These are phyloP conservation scores for Oscarella lobularis DNA, from an alignment of 37 sponge, comb jelly and placozoan genomes.

Conservation along the genomic window DNA sequence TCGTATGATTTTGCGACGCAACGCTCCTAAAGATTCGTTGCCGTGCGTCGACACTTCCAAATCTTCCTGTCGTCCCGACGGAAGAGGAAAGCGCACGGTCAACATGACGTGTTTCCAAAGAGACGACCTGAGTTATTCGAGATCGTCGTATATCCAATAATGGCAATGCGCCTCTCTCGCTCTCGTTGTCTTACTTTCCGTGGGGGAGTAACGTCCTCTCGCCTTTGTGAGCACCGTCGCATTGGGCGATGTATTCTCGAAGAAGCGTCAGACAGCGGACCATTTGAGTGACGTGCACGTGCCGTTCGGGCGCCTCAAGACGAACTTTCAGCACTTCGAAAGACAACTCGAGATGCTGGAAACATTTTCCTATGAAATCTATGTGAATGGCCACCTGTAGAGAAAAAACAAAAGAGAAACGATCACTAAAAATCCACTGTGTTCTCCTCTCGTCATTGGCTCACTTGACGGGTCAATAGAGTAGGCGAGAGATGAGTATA, in stretches of 20 bases:
- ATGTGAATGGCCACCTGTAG: neutral
- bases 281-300: slow-evolving; percentile 16
- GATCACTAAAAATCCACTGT: slow-evolving; percentile 1
- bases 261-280: slow-evolving; percentile 67
- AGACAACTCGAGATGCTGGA: neutral
- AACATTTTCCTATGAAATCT: neutral
- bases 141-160: too few relatives aligned
- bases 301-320: neutral
- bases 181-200: slow-evolving; percentile 40
- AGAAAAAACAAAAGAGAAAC: slow-evolving; percentile 5
- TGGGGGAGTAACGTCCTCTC: slow-evolving; percentile 81
- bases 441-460: neutral
- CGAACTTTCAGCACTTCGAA: neutral
- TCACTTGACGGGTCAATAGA: slow-evolving; percentile 54
- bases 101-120: slow-evolving; percentile 1
- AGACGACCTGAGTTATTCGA: neutral
- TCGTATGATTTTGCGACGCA: slow-evolving; percentile 55
- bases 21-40: slow-evolving; percentile 60
- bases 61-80: slow-evolving; percentile 33
- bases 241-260: slow-evolving; percentile 64
- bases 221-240: slow-evolving; percentile 61
- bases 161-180: neutral
- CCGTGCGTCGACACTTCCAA: slow-evolving; percentile 68
- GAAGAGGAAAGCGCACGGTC: neutral
- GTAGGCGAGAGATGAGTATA: slow-evolving; percentile 67